These are phyloP conservation scores for honey bee (Apis mellifera) DNA, from an alignment of 1,140 invertebrate species.

Conservation along the genomic window DNA sequence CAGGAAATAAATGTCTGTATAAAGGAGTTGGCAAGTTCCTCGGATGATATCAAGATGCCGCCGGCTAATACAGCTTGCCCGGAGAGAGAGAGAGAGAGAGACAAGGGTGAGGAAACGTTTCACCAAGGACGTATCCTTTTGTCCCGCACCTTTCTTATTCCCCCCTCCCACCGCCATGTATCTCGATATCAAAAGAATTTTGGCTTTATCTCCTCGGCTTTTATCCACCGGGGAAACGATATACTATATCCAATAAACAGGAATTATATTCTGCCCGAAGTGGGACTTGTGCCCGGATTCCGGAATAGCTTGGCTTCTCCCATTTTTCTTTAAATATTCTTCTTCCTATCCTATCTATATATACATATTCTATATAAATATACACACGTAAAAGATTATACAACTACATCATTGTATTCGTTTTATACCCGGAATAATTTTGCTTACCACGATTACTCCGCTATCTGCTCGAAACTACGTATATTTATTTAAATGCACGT, in stretches of 20 bases:
- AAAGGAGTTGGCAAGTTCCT: slow-evolving; percentile 76
- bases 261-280: slow-evolving; percentile 66
- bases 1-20: slow-evolving; percentile 76
- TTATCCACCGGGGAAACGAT: slow-evolving; percentile 62
- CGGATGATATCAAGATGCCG: slow-evolving; percentile 74
- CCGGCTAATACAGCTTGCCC: slow-evolving; percentile 68
- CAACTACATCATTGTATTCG: no score
- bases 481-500: no score
- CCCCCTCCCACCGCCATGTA: slow-evolving; percentile 36
- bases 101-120: slow-evolving; percentile 55
- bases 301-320: slow-evolving; percentile 31
- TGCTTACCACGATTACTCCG: no score
- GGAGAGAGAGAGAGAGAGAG: no score
- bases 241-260: slow-evolving; percentile 71
- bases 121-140: slow-evolving; percentile 54
- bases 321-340: slow-evolving; percentile 46
- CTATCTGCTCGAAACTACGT: no score
- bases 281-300: slow-evolving; percentile 41
- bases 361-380: no score
- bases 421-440: no score
- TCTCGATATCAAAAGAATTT: slow-evolving; percentile 65
- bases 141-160: slow-evolving; percentile 53
- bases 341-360: neutral
- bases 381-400: no score
- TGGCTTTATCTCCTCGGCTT: slow-evolving; percentile 65